Base-by-base conservation (phyloP, 2,797 vertebrate species). In the Bryconaethiops microstoma region DNA sequence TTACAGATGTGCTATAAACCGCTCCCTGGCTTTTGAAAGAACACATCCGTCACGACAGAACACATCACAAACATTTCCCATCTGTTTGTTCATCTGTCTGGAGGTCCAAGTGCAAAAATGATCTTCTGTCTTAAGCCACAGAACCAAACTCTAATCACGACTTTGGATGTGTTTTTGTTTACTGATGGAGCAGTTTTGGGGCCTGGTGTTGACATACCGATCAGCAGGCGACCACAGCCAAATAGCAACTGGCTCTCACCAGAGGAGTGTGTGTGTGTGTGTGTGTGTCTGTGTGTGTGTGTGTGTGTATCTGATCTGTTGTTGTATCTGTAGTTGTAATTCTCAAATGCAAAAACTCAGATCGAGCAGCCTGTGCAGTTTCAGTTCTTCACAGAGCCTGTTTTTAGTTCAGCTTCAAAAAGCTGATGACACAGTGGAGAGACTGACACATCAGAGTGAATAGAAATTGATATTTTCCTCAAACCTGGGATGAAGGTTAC, bases 311-410 rank as follows among this genome's bases (percentile, higher is more conserved):
- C 1, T 35, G 35, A 35, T 35, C 35, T 35, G 35, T 35, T 2
- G 35, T 35, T 35, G 35, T 35, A 35, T 35, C 52, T 76, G 64
- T 62, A 60, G 29, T 45, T 62, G 69, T 57, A 75, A 74, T 79
- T 85, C 86, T 90, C 89, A 92, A 91, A 89, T 89, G 23, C 90
- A 88, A 29, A 52, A 84, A 81, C 84, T 79, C 87, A 84, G 83
- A 55, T 64, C 5, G 45, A 64, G 60, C 21, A 13, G 29, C 60
- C 77, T 59, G 59, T 52, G 50, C 62, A 5, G 60, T 68, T 48
- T 21, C 19, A 45, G 17, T 29, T 8, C 16, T 42, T 19, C 5
- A 39, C 35, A 67, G 54, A 39, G 35, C 77, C 45, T 79, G 78
- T 74, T 79, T 60, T 48, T 65, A 42, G 65, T 79, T 73, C 59